Evolutionary conservation across 2,888 invertebrate species (phyloP).

Genomic region (Conistra vaccinii): DNA sequence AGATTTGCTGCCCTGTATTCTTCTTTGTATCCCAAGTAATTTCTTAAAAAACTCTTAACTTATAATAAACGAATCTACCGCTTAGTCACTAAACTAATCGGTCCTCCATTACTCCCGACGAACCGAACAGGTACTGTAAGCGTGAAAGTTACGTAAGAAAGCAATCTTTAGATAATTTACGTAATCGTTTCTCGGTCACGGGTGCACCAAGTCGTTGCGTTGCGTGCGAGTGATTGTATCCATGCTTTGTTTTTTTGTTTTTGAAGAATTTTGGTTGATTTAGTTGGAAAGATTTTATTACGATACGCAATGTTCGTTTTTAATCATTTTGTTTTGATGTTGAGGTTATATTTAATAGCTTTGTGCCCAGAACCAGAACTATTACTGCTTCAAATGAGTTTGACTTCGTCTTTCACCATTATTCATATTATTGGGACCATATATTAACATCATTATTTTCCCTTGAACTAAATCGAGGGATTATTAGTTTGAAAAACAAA

Average conservation of each 20-base stretch:
- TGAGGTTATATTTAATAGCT: neutral
- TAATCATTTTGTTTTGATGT: neutral
- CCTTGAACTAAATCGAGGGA: neutral
- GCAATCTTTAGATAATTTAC: conserved; percentile 44
- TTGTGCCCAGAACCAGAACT: neutral
- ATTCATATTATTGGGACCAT: neutral
- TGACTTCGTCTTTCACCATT: neutral
- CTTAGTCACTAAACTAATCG: conserved; percentile 5
- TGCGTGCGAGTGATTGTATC: conserved; percentile 22
- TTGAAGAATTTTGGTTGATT: neutral
- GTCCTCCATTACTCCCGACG: neutral
- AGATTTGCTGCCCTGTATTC: neutral
- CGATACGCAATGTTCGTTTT: neutral
- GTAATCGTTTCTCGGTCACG: conserved; percentile 56
- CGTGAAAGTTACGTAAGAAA: conserved; percentile 35
- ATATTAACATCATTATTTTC: neutral
- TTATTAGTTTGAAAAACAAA: neutral
- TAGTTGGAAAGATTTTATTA: neutral
- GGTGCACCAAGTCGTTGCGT: conserved; percentile 37
- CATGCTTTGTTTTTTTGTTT: conserved; percentile 2
- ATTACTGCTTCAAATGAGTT: neutral
- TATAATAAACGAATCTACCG: neutral
- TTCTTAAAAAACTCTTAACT: neutral
- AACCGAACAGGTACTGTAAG: conserved; percentile 15
- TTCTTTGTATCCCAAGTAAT: neutral